These are phyloP conservation scores for Pollimyrus isidori DNA, from an alignment of 2,113 vertebrate genomes.

Conservation along the genomic window DNA sequence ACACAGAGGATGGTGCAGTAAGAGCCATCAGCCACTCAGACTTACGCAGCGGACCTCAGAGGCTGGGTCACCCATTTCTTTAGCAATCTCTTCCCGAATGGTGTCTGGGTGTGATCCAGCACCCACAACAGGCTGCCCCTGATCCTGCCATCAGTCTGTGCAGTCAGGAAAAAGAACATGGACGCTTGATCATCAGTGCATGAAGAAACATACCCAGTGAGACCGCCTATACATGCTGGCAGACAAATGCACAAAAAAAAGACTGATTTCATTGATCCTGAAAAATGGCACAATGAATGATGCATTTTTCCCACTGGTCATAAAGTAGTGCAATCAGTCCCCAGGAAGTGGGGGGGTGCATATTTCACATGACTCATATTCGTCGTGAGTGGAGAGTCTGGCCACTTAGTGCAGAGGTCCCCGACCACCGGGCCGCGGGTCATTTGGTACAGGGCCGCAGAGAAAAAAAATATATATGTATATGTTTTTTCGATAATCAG, in stretches of 20 bases:
- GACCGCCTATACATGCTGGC: not conserved
- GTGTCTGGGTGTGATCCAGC: conserved; percentile 82
- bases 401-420: not conserved
- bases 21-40: conserved; percentile 8
- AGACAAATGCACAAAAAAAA: not conserved
- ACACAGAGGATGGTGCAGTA: too few species aligned
- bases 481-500: too few species aligned
- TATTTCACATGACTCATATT: not conserved
- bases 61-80: conserved; percentile 91
- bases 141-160: conserved; percentile 74
- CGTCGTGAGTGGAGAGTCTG: not conserved
- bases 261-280: not conserved
- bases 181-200: not conserved
- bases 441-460: too few species aligned
- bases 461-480: too few species aligned
- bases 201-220: not conserved
- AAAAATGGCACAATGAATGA: not conserved
- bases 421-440: too few species aligned
- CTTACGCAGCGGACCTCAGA: conserved; percentile 76
- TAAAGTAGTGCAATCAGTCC: not conserved
- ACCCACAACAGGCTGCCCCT: conserved; percentile 91
- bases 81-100: conserved; percentile 80
- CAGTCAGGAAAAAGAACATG: conserved; percentile 16
- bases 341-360: not conserved
- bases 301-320: not conserved